These are phyloP conservation scores for Vespertilio murinus DNA, from an alignment of 2,797 vertebrate genomes.

Conservation along the genomic window DNA sequence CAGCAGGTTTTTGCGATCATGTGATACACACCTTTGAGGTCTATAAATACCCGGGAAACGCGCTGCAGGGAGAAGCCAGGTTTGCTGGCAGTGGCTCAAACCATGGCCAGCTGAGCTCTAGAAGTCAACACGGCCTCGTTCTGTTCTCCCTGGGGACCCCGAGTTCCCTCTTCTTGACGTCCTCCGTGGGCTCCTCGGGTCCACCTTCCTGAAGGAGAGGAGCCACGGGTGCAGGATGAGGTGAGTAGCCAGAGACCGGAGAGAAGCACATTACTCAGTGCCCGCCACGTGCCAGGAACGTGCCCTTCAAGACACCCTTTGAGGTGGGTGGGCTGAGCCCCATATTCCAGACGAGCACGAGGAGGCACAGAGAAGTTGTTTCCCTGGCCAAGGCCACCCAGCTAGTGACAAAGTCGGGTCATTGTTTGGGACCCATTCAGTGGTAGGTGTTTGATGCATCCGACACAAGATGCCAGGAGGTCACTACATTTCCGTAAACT, in stretches of 20 bases:
- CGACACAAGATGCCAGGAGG: neutral
- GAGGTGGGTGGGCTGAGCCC: neutral
- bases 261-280: neutral
- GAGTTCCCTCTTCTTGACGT: neutral
- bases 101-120: accelerated
- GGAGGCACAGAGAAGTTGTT: neutral
- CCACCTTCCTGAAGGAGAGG: neutral
- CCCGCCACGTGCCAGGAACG: neutral
- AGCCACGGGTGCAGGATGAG: neutral
- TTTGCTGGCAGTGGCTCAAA: neutral
- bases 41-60: neutral
- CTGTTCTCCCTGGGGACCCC: neutral
- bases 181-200: neutral
- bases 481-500: neutral
- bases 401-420: neutral
- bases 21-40: neutral
- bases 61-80: neutral
- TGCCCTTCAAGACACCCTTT: neutral
- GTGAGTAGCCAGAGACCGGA: neutral
- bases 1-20: neutral
- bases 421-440: neutral
- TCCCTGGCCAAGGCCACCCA: neutral
- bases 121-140: neutral
- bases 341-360: neutral
- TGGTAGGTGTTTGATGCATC: neutral